Evolutionary conservation across 2,113 vertebrate genomes (phyloP).

Genomic region (Austrofundulus limnaeus): DNA sequence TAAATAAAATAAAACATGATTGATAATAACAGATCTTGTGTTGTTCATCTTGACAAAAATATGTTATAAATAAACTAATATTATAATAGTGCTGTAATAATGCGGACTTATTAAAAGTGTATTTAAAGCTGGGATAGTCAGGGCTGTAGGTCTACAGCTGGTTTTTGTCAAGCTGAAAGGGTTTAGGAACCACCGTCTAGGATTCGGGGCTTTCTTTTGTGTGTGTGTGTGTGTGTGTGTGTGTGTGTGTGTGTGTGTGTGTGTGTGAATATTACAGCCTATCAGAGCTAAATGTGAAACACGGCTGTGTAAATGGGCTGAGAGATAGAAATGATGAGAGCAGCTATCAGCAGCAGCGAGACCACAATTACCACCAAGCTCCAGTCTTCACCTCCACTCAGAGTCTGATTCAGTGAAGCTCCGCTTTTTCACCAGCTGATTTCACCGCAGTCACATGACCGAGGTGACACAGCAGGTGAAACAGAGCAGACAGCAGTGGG

Average conservation of each 20-base stretch:
- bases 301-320: constrained; percentile 56
- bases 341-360: constrained; percentile 36
- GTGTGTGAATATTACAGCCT: constrained; percentile 35
- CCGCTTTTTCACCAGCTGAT: neutral
- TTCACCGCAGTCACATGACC: neutral
- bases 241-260: too few relatives aligned
- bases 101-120: too few relatives aligned
- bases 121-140: too few relatives aligned
- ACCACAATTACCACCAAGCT: constrained; percentile 36
- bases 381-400: constrained; percentile 17
- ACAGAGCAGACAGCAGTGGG: neutral
- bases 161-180: too few relatives aligned
- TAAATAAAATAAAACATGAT: too few relatives aligned
- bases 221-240: too few relatives aligned
- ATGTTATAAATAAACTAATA: too few relatives aligned
- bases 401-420: constrained; percentile 1
- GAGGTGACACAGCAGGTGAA: neutral
- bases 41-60: too few relatives aligned
- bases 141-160: too few relatives aligned
- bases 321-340: constrained; percentile 65
- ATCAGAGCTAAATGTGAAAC: constrained; percentile 57
- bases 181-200: too few relatives aligned
- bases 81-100: too few relatives aligned
- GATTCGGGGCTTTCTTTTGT: neutral
- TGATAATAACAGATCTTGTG: too few relatives aligned